Percentiles rank a stretch among this genome's conserved stretches.
Conservation (phyloP, 2,113 vertebrate genomes). For the Pseudopipra pipra region DNA sequence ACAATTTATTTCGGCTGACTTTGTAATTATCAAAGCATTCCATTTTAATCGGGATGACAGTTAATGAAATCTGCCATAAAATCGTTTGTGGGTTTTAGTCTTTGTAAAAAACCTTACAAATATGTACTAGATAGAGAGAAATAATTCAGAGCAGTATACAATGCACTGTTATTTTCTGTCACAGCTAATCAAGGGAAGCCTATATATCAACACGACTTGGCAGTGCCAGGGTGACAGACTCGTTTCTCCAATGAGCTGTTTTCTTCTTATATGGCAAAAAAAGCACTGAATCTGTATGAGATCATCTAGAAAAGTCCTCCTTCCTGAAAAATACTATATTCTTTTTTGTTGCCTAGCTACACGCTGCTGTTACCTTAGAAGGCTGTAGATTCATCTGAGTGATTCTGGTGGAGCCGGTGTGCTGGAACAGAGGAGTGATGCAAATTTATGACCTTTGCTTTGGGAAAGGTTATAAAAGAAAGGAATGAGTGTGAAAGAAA, state of each 20-base stretch:
- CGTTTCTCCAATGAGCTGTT: neutral
- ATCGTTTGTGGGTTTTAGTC: neutral
- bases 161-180: neutral
- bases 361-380: slow-evolving; percentile 62
- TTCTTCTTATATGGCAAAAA: slow-evolving; percentile 64
- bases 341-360: slow-evolving; percentile 64
- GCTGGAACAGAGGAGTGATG: slow-evolving; percentile 3
- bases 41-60: neutral
- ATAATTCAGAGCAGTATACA: neutral
- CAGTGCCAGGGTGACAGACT: neutral
- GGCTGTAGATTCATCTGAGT: slow-evolving; percentile 39
- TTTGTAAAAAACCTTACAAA: neutral
- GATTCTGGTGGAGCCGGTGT: neutral
- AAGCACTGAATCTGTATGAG: slow-evolving; percentile 26
- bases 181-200: neutral
- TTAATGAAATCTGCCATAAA: slow-evolving; percentile 6
- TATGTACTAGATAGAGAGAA: neutral
- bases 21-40: neutral
- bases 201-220: neutral
- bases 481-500: neutral
- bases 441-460: neutral
- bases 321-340: slow-evolving; percentile 53
- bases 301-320: slow-evolving; percentile 44
- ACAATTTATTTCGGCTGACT: neutral
- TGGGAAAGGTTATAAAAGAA: neutral